Evolutionary conservation across 2,888 invertebrate genomes (phyloP), one percentile per base, ranked within the genome.

Genomic region (Eupithecia tripunctaria): DNA sequence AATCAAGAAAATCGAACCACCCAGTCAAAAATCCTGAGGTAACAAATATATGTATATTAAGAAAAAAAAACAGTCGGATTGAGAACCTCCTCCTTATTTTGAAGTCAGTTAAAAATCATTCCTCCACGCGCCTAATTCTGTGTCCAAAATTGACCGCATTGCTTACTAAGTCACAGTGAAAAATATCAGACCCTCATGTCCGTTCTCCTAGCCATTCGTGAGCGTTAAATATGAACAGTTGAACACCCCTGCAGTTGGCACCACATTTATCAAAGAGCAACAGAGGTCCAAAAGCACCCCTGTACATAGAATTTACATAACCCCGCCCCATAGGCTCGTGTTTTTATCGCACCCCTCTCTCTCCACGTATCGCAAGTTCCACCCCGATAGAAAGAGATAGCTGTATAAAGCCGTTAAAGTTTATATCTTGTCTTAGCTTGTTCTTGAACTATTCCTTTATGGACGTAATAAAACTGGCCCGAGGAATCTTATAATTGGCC

Each of bases 321-420:
- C 70, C 70, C 79, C 79, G 80, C 78, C 85, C 82, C 84, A 82
- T 92, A 93, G 92, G 92, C 92, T 85, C 84, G 86, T 72, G 83
- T 88, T 91, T 91, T 92, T 91, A 92, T 88, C 76, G 82, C 86
- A 82, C 85, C 86, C 87, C 85, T 84, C 82, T 80, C 78, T 78
- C 78, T 78, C 86, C 79, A 86, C 90, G 90, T 88, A 88, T 88
- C 83, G 84, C 84, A 79, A 85, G 86, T 84, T 81, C 80, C 80
- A 79, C 80, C 79, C 79, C 76, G 81, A 80, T 85, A 81, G 85
- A 92, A 84, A 78, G 90, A 86, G 92, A 92, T 77, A 75, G 85
- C 78, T 75, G 79, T 76, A 88, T 88, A 88, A 32, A 88, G 70
- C 68, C 64, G 74, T 76, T 76, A 72, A 70, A 62, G 56, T 41